Evolutionary conservation across 2,888 invertebrate species (phyloP).

Genomic region (Drosophila borborema): DNA sequence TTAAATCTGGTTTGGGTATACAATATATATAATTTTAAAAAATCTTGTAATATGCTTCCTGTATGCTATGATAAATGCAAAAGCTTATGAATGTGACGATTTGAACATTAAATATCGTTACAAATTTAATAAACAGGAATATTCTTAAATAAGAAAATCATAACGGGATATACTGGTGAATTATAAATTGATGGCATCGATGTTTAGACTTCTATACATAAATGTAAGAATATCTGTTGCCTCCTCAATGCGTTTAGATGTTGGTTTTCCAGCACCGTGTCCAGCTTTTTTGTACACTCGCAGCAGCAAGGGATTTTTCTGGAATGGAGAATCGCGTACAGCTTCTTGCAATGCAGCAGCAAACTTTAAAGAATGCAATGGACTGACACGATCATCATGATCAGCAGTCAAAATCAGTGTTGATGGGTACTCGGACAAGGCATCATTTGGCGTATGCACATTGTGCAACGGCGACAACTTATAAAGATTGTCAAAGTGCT

Average conservation of each 20-base stretch:
- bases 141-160: constrained; percentile 13
- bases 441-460: constrained; percentile 88
- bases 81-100: constrained; percentile 3
- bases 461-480: constrained; percentile 98
- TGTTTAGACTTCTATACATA: constrained; percentile 82
- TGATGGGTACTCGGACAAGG: constrained; percentile 92
- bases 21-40: neutral
- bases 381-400: constrained; percentile 99
- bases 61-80: constrained; percentile 30
- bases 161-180: constrained; percentile 14
- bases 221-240: constrained; percentile 92
- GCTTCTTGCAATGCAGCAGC: constrained; percentile 95
- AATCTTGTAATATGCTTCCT: neutral
- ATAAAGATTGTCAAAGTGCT: constrained; percentile 93
- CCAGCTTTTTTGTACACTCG: constrained; percentile 98
- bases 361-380: constrained; percentile 97
- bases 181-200: constrained; percentile 82
- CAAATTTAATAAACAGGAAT: constrained; percentile 19
- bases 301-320: constrained; percentile 94
- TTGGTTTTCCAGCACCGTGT: constrained; percentile 98
- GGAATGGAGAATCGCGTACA: constrained; percentile 87
- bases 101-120: constrained; percentile 9
- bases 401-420: constrained; percentile 97
- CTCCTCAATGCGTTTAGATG: constrained; percentile 98
- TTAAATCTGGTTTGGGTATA: neutral